These are phyloP conservation scores for Elegia similella DNA, from an alignment of 2,888 invertebrate genomes.

Conservation along the genomic window DNA sequence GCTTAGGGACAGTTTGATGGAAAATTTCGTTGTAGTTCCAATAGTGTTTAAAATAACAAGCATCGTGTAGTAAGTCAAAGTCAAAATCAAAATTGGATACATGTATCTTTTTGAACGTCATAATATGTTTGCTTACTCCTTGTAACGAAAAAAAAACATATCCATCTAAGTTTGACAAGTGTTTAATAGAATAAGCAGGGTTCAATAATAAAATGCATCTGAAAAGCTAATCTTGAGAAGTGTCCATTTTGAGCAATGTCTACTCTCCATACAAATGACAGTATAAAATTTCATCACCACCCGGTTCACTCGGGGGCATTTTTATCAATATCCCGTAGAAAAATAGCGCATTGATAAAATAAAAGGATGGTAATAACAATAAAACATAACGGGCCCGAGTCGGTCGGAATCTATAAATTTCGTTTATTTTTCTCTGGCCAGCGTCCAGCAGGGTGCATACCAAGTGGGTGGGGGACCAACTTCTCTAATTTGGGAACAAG, in stretches of 20 bases:
- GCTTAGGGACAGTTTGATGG: too few relatives aligned
- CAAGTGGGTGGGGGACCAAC: constrained; percentile 35
- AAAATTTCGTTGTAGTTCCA: too few relatives aligned
- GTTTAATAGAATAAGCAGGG: not conserved
- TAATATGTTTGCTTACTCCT: too few relatives aligned
- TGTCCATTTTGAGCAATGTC: constrained; percentile 5
- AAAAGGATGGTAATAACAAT: constrained; percentile 66
- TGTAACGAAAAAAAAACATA: too few relatives aligned
- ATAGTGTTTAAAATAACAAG: too few relatives aligned
- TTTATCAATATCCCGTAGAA: constrained; percentile 50
- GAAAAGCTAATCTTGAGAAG: constrained; percentile 6
- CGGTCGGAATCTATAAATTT: constrained; percentile 49
- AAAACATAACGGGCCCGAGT: constrained; percentile 61
- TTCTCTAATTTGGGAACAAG: constrained; percentile 59
- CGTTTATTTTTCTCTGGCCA: constrained; percentile 55
- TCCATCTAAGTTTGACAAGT: too few relatives aligned
- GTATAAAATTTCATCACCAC: constrained; percentile 16
- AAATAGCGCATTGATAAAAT: constrained; percentile 58
- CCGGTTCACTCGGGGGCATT: constrained; percentile 31
- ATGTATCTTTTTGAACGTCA: too few relatives aligned
- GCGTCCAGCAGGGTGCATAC: constrained; percentile 58
- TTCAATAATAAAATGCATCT: not conserved
- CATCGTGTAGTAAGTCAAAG: too few relatives aligned
- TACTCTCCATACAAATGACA: constrained; percentile 8
- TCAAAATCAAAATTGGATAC: too few relatives aligned